Base-by-base conservation (phyloP, 2,113 vertebrate species). In the Lampris megalopsis region DNA sequence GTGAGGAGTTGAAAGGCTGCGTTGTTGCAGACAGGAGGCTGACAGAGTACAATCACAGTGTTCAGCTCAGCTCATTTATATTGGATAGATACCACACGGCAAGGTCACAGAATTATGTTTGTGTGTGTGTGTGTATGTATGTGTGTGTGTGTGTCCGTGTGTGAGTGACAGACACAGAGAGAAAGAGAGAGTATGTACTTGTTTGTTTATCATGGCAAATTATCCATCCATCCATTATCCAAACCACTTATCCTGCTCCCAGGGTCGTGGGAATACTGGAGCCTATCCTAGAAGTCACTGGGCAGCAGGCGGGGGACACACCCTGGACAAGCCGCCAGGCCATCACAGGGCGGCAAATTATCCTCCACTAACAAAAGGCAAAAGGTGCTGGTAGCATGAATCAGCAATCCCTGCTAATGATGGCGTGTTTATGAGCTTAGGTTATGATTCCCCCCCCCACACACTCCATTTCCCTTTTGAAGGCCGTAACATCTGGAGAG, bases 391-490 rank as follows among this genome's bases (percentile, higher is more conserved):
- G 52, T 54, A 54, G n/a, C 11, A n/a, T 85, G 80, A 88, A 85
- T 86, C 79, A 75, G 72, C 63, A 54, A 75, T 90, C 48, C 57
- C 60, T 63, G 63, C 50, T 84, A 81, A 88, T 85, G 73, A 77
- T 61, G 68, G 56, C 5, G 24, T 24, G 65, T 75, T 74, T 72
- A 81, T 49, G 68, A 73, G 58, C 36, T 60, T 24, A 24, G 24
- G 36, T 7, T 4, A 38, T 9, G 37, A 38, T 41, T 24, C 24
- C 24, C 24, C 24, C 24, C 10, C 41, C 73, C 40, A 11, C 13
- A 67, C 43, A 45, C 41, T 45, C 43, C 40, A 76, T 68, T 71
- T 61, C 62, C 52, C 50, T 58, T 62, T 8, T 7, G 41, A 37
- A 71, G 50, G 41, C 63, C 13, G 48, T 50, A 70, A 66, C 54